Conservation (phyloP, 2,797 vertebrate genomes). For the Coccyzus lansbergi region DNA sequence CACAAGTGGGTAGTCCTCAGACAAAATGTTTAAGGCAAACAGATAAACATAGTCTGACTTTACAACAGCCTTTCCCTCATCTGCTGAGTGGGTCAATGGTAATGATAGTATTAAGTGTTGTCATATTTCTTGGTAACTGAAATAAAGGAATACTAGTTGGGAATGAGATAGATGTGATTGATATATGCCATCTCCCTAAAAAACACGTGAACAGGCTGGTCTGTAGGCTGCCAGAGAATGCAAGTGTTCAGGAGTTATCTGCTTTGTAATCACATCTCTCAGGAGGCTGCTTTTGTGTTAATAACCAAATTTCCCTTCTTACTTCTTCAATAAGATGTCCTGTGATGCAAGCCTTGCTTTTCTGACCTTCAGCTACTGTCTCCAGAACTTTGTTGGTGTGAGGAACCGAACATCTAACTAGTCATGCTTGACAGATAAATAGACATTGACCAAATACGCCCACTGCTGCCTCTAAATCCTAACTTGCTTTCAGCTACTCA, state of each 20-base stretch:
- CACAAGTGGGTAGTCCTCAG: too few relatives aligned
- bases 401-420: constrained; percentile 41
- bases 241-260: background rate
- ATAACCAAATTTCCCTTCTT: constrained; percentile 53
- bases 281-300: background rate
- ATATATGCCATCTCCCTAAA: background rate
- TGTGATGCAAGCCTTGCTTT: constrained; percentile 50
- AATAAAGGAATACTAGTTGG: background rate
- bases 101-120: background rate
- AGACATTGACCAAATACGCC: background rate
- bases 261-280: background rate
- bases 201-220: background rate
- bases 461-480: background rate
- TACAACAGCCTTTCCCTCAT: too few relatives aligned
- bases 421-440: constrained; percentile 37
- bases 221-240: background rate
- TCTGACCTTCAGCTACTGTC: constrained; percentile 61
- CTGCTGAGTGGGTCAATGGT: too few relatives aligned
- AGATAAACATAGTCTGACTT: too few relatives aligned
- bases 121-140: background rate
- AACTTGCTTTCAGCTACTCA: constrained; percentile 41
- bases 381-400: constrained; percentile 67
- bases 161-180: background rate
- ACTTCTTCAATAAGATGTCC: constrained; percentile 60
- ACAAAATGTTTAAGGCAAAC: too few relatives aligned